These are phyloP conservation scores for Drosophila sulfurigaster DNA, from an alignment of 1,140 invertebrate genomes.

Conservation along the genomic window DNA sequence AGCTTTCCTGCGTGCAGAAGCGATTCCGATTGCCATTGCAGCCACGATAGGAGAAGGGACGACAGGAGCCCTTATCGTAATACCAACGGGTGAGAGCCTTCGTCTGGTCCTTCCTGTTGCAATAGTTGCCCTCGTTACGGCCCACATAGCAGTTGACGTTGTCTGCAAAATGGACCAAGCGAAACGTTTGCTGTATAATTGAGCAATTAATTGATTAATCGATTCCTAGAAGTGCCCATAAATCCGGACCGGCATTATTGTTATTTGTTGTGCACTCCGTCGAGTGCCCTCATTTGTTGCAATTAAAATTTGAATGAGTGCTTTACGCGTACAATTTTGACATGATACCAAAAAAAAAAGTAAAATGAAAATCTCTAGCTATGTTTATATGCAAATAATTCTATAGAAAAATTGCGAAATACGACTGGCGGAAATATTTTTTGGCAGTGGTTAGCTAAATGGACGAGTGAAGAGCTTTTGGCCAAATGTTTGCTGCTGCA, in stretches of 20 bases:
- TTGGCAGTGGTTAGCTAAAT: constrained; percentile 22
- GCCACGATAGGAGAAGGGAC: constrained; percentile 71
- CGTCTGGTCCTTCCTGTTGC: constrained; percentile 76
- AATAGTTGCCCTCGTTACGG: constrained; percentile 79
- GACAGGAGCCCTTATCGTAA: constrained; percentile 73
- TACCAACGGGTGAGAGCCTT: constrained; percentile 73
- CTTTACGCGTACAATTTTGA: constrained; percentile 36
- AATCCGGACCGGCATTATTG: not conserved
- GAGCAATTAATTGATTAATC: constrained; percentile 44
- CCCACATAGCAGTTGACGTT: constrained; percentile 80
- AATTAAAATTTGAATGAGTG: constrained; percentile 53
- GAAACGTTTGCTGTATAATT: constrained; percentile 10
- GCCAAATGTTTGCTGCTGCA: constrained; percentile 2
- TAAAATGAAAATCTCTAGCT: not conserved
- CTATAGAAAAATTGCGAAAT: constrained; percentile 24
- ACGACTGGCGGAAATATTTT: constrained; percentile 1
- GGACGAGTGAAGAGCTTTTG: not conserved
- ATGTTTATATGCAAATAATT: constrained; percentile 35
- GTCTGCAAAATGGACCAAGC: constrained; percentile 53
- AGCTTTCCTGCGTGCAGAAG: constrained; percentile 75
- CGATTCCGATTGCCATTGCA: constrained; percentile 83
- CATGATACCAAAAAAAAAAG: constrained; percentile 49
- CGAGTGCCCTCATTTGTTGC: constrained; percentile 52
- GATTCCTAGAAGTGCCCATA: constrained; percentile 37
- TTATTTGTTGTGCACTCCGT: constrained; percentile 27